A percentile compares a stretch with the other conserved stretches of the same genome.
phyloP scores from a whole-genome alignment of 2,888 invertebrate species.

The Mythimna impura region DNA sequence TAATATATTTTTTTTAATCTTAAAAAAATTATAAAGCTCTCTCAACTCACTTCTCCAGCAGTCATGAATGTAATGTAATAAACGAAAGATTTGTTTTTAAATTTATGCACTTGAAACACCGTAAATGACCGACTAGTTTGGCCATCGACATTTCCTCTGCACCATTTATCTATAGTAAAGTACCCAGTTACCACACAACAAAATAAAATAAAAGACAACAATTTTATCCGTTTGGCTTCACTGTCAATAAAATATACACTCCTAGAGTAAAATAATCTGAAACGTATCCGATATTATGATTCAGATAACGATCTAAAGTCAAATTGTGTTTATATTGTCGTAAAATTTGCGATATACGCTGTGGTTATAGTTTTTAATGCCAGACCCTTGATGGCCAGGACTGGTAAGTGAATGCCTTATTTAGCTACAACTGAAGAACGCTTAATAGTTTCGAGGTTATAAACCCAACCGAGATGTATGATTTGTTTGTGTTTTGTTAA shows the following conservation, averaged over 20 bases:
- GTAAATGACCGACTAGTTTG: neutral
- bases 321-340: conserved; percentile 60
- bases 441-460: conserved; percentile 46
- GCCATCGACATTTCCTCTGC: neutral
- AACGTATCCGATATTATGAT: conserved; percentile 59
- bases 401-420: conserved; percentile 46
- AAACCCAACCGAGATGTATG: conserved; percentile 31
- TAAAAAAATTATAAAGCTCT: too few relatives aligned
- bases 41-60: too few relatives aligned
- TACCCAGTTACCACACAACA: neutral
- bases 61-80: neutral
- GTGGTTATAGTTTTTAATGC: conserved; percentile 50
- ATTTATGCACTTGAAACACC: neutral
- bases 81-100: neutral
- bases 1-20: too few relatives aligned
- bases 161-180: neutral
- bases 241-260: conserved; percentile 39
- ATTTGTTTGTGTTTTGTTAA: conserved; percentile 36
- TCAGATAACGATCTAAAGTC: conserved; percentile 55
- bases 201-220: conserved; percentile 14
- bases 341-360: conserved; percentile 59
- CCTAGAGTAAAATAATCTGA: conserved; percentile 35
- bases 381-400: conserved; percentile 9
- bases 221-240: conserved; percentile 19
- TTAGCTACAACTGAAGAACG: conserved; percentile 30